Evolutionary conservation across 2,888 invertebrate genomes (phyloP), one percentile per base, ranked within the genome.

Genomic region (Microctonus aethiopoides): DNA sequence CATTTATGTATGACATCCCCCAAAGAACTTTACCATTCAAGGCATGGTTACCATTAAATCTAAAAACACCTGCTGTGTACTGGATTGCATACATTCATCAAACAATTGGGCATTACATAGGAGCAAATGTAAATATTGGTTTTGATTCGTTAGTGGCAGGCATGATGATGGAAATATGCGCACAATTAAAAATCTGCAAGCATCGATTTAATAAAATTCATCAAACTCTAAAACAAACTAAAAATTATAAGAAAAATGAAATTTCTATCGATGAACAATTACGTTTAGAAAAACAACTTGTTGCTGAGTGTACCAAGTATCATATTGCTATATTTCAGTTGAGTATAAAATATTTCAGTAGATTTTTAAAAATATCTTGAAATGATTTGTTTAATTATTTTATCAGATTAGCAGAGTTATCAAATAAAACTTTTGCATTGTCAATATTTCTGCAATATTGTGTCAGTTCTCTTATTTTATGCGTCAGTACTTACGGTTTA

Each of bases 1-100:
- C 77, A 2, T 13, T 76, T 22, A 54, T 69, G 0, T 41, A 56
- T 2, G 68, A 73, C 16, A 36, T 74, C 10, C 69, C 62, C 5
- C 54, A 71, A 11, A 56, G 73, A 29, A 69, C 46, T 10, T 67
- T 78, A 29, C 73, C 78, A 2, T 76, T 69, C 59, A 74, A 72
- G n/a, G 74, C 68, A 39, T 78, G 76, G 78, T 26, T 78, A 13
- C 78, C 78, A 0, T 78, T 68, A 16, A 63, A 75, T 24, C 65
- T 64, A 34, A 46, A 57, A 9, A 72, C 77, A 24, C 39, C 64
- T n/a, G 10, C 26, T n/a, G 41, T 73, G 20, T 78, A 74, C 13
- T 72, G 71, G 70, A 34, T 69, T n/a, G 71, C 64, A 10, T 75
- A 71, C 20, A 29, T 16, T 0, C 68, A 74, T 65, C 74, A 75